These are phyloP conservation scores for Anadara kagoshimensis DNA, from an alignment of 1,140 invertebrate species.

Conservation along the genomic window DNA sequence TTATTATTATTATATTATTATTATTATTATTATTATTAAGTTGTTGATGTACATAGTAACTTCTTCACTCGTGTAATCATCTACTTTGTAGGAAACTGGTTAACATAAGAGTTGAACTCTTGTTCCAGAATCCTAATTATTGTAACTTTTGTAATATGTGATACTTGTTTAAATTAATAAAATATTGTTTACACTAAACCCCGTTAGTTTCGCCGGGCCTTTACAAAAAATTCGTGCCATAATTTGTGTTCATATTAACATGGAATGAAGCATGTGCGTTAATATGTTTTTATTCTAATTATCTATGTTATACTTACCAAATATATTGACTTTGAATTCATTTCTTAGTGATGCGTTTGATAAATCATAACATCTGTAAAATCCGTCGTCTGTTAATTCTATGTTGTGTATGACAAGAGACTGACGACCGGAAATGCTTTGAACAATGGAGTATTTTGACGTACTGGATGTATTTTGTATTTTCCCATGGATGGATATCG, in stretches of 20 bases:
- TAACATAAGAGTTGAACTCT: too few relatives aligned
- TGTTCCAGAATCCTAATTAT: too few relatives aligned
- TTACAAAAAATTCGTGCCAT: not conserved
- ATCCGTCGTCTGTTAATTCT: slow-evolving; percentile 39
- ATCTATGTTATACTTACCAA: slow-evolving; percentile 38
- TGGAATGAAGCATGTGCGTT: not conserved
- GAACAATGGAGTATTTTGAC: slow-evolving; percentile 31
- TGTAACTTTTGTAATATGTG: too few relatives aligned
- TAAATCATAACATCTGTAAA: slow-evolving; percentile 43
- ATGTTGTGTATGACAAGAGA: slow-evolving; percentile 40
- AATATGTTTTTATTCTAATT: not conserved
- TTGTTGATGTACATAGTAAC: too few relatives aligned
- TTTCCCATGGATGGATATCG: slow-evolving; percentile 42
- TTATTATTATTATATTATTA: too few relatives aligned
- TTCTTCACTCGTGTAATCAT: too few relatives aligned
- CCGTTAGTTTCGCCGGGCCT: too few relatives aligned
- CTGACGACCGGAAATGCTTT: slow-evolving; percentile 22
- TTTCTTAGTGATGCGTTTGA: slow-evolving; percentile 14
- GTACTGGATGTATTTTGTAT: slow-evolving; percentile 24
- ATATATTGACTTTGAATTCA: slow-evolving; percentile 40
- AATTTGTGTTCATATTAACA: not conserved
- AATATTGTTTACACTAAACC: too few relatives aligned
- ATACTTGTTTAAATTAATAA: too few relatives aligned
- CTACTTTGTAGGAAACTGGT: too few relatives aligned
- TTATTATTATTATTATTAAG: too few relatives aligned